Evolutionary conservation across 1,140 invertebrate genomes (phyloP).

Genomic region (Cyphomyrmex costatus): DNA sequence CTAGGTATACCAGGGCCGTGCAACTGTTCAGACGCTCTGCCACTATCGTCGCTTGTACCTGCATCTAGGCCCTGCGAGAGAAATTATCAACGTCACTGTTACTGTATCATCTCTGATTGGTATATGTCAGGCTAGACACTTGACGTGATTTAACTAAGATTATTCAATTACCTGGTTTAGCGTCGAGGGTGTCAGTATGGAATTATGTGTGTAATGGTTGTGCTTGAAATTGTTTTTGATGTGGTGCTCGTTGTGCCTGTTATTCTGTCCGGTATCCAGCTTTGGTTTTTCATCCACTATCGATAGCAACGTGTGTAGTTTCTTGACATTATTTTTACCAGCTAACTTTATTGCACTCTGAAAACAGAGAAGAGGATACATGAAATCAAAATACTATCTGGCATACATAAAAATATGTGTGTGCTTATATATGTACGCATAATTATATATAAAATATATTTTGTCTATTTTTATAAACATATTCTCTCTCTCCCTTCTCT

Average conservation of each 20-base stretch:
- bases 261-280: constrained; percentile 88
- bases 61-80: constrained; percentile 90
- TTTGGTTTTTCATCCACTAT: constrained; percentile 88
- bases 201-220: constrained; percentile 86
- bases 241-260: constrained; percentile 86
- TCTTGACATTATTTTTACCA: constrained; percentile 88
- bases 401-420: not conserved
- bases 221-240: constrained; percentile 86
- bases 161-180: constrained; percentile 83
- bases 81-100: not conserved
- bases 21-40: constrained; percentile 91
- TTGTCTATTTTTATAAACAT: not conserved
- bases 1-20: constrained; percentile 91
- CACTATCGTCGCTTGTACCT: constrained; percentile 93
- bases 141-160: not conserved
- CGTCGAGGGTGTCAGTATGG: constrained; percentile 85
- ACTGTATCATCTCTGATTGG: not conserved
- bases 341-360: constrained; percentile 89
- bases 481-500: not conserved
- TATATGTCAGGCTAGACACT: not conserved
- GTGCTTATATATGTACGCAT: not conserved
- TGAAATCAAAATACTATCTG: not conserved
- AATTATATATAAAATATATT: not conserved
- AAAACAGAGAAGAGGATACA: constrained; percentile 75
- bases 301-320: constrained; percentile 85